Conservation (phyloP, 2,888 invertebrate species). For the Andrena marginata region DNA sequence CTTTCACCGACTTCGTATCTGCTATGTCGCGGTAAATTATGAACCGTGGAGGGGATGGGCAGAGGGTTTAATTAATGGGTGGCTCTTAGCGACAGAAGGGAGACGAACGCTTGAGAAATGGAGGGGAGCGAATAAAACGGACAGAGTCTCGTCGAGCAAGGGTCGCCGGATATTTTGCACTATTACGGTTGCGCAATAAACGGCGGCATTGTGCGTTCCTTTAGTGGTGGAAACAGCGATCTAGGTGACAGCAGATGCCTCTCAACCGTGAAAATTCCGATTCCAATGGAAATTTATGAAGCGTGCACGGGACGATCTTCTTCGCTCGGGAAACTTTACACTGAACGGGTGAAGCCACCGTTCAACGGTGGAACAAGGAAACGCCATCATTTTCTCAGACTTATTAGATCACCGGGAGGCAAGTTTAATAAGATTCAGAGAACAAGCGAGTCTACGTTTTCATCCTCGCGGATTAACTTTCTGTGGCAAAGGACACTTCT, state of each 20-base stretch:
- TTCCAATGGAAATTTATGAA: slow-evolving; percentile 11
- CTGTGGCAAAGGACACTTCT: no score
- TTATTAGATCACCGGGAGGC: no score
- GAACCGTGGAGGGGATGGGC: not conserved
- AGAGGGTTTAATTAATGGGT: slow-evolving; percentile 28
- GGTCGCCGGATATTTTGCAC: not conserved
- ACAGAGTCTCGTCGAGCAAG: not conserved
- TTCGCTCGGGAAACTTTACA: not conserved
- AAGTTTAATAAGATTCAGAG: no score
- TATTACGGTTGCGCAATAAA: not conserved
- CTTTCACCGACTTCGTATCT: not conserved
- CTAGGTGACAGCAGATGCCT: not conserved
- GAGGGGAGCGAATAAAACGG: not conserved
- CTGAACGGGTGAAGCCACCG: not conserved
- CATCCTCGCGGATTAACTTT: no score
- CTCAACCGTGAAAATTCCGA: slow-evolving; percentile 6
- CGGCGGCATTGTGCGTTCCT: not conserved
- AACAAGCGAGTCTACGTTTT: no score
- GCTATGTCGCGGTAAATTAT: slow-evolving; percentile 37
- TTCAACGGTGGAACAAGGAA: not conserved
- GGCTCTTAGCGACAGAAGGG: not conserved
- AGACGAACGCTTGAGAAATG: not conserved
- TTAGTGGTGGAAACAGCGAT: not conserved
- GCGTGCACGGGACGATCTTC: not conserved
- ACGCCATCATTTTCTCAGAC: not conserved